Evolutionary conservation across 2,113 vertebrate genomes (phyloP).

Genomic region (Corythornis cristatus): DNA sequence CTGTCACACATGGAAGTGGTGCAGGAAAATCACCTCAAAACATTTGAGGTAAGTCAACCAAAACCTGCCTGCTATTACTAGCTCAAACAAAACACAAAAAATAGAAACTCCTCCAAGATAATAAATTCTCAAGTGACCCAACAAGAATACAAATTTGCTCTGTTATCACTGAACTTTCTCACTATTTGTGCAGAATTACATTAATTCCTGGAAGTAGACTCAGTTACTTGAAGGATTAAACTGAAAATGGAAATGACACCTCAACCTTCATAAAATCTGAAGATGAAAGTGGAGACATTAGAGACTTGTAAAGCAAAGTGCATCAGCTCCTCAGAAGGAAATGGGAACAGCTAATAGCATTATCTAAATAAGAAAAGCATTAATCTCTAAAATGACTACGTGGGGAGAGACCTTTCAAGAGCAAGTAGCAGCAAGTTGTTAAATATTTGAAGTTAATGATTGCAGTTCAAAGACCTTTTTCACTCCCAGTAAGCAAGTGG

Average conservation of each 20-base stretch:
- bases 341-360: constrained; percentile 6
- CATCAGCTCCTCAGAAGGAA: not conserved
- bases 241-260: constrained; percentile 14
- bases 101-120: not conserved
- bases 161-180: not conserved
- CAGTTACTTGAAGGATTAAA: not conserved
- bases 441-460: constrained; percentile 23
- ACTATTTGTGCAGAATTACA: not conserved
- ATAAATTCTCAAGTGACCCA: not conserved
- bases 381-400: not conserved
- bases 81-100: not conserved
- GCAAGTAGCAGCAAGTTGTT: constrained; percentile 30
- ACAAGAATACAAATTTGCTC: not conserved
- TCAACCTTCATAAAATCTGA: not conserved
- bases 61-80: not conserved
- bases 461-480: constrained; percentile 23
- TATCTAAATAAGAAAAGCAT: constrained; percentile 26
- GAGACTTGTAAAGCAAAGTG: not conserved
- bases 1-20: not conserved
- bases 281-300: not conserved
- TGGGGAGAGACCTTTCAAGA: not conserved
- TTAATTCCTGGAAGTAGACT: not conserved
- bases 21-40: not conserved
- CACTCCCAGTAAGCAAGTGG: not conserved
- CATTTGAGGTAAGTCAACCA: not conserved